Percentiles rank a stretch among this genome's conserved stretches.
Conservation (phyloP, 2,797 vertebrate species). For the Hyperoplus immaculatus region DNA sequence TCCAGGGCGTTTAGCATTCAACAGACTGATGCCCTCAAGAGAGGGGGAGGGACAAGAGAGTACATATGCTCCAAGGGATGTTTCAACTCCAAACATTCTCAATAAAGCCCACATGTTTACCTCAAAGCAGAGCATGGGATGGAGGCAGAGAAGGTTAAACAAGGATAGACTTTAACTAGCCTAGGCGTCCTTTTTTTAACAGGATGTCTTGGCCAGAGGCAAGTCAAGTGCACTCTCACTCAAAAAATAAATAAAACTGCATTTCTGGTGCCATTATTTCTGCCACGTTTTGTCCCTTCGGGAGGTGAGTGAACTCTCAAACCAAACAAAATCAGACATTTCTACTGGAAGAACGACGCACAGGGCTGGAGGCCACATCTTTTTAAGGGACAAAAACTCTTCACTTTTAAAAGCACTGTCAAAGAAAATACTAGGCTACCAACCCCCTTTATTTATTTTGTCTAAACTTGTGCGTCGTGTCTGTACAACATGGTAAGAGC, state of each 20-base stretch:
- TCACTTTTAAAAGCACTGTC: not conserved
- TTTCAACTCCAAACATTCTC: constrained; percentile 60
- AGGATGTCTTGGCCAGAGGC: not conserved
- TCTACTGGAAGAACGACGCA: too few species aligned
- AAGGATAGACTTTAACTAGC: not conserved
- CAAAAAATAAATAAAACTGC: not conserved
- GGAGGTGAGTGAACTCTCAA: not conserved
- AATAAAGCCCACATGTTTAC: constrained; percentile 42
- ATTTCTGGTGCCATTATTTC: not conserved
- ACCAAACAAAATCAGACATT: not conserved
- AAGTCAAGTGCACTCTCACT: constrained; percentile 30
- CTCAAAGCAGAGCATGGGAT: constrained; percentile 49
- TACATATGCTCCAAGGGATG: constrained; percentile 15
- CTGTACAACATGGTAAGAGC: not conserved
- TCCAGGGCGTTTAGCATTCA: constrained; percentile 6
- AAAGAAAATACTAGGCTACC: not conserved
- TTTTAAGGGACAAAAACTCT: not conserved
- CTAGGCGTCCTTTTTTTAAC: constrained; percentile 2
- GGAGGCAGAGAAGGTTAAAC: constrained; percentile 48
- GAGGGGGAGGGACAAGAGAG: not conserved
- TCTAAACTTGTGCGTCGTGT: not conserved
- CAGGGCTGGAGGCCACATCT: not conserved
- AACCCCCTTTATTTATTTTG: not conserved
- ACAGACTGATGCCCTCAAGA: not conserved
- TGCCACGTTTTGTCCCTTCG: constrained; percentile 38